Base-by-base conservation (phyloP, 1,140 invertebrate genomes). In the Phymorhynchus buccinoides region DNA sequence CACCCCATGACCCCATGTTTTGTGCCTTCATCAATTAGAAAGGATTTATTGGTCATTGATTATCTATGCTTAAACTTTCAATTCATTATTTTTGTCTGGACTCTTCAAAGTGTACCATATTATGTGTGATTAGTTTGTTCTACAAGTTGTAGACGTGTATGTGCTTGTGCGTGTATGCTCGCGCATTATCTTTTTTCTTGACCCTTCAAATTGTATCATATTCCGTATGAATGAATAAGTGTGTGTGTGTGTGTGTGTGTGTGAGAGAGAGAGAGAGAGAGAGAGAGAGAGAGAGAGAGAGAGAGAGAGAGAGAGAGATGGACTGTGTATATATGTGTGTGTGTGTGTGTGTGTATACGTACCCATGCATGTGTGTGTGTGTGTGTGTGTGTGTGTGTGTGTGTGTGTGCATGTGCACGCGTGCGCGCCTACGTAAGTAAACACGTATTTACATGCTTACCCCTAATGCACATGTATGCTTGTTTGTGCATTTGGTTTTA, bases 361-460 rank as follows among this genome's bases (percentile, higher is more conserved):
- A 41, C 44, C 39, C 44, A 41, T 78, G 75, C 30, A 9, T 78
- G 75, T 78, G 75, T 78, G 75, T 75, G 75, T 78, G 75, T 48
- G 75, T 78, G 75, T 30, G 42, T 48, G 42, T 78, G 42, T 44
- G 42, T 78, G 75, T 44, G 42, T 78, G 75, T 44, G 75, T 44
- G 39, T 12, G 41, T 78, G 75, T 78, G 75, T 78, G 39, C n/a
- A 18, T 41, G 39, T 22, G 75, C n/a, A 27, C 27, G 41, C 3
- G 41, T 42, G 32, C 12, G 71, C 30, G 71, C 32, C 32, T 9
- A 27, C 7, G 71, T 35, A 37, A 18, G 71, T 16, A 32, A 9
- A 32, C 35, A 37, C 30, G 1, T 16, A 2, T 71, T n/a, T 6
- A 9, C 27, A n/a, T 14, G 12, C 16, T 9, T 22, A 9, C 9